Evolutionary conservation across 2,113 vertebrate genomes (phyloP).

Genomic region (Pachyramphus minor): DNA sequence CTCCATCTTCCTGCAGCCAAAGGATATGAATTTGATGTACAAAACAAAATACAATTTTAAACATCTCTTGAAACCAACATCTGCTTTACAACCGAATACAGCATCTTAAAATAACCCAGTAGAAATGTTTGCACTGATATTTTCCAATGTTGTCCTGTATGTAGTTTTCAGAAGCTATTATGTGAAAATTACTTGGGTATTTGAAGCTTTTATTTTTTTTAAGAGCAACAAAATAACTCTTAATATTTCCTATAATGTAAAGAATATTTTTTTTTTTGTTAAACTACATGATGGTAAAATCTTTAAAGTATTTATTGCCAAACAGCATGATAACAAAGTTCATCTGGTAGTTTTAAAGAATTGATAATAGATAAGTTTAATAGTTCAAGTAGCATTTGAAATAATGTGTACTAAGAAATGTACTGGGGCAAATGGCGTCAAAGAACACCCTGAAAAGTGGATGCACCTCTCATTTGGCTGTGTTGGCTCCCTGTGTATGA

Average conservation of each 20-base stretch:
- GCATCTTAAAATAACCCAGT: background rate
- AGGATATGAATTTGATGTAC: background rate
- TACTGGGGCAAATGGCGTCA: background rate
- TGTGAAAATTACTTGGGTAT: conserved; percentile 1
- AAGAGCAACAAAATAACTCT: background rate
- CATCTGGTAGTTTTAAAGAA: background rate
- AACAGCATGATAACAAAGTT: background rate
- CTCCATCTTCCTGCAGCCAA: background rate
- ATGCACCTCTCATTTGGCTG: background rate
- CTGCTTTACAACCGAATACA: background rate
- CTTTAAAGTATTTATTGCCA: background rate
- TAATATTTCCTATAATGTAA: background rate
- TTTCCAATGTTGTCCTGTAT: background rate
- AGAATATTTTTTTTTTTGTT: background rate
- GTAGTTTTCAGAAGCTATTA: background rate
- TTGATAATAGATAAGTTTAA: background rate
- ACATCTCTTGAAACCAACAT: background rate
- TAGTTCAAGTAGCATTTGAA: conserved; percentile 11
- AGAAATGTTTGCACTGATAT: background rate
- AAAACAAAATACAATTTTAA: background rate
- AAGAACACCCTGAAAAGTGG: background rate
- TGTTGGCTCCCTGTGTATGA: background rate
- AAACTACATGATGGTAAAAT: background rate
- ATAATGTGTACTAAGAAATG: background rate
- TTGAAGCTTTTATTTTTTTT: background rate